Percentiles rank a stretch among this genome's conserved stretches.
Conservation (phyloP, 2,888 invertebrate genomes). For the Caenorhabditis panamensis region DNA sequence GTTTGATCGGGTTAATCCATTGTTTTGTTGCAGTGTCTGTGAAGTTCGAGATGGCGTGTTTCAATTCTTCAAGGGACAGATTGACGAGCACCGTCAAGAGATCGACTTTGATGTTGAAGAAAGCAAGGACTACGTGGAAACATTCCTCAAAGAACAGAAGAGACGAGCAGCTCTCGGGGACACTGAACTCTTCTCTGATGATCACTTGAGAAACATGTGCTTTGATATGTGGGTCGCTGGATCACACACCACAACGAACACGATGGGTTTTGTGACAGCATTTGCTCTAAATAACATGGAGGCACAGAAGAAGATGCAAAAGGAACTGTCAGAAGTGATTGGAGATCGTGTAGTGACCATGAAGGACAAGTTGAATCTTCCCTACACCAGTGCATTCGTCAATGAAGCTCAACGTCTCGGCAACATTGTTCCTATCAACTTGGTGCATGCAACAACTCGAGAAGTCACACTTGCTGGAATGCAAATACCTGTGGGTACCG, state of each 20-base stretch:
- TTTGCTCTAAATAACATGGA: conserved; percentile 51
- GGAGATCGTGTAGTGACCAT: conserved; percentile 65
- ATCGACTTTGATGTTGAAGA: conserved; percentile 49
- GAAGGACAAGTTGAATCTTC: conserved; percentile 64
- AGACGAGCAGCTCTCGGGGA: conserved; percentile 55
- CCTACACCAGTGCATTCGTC: conserved; percentile 68
- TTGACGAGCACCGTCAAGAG: conserved; percentile 54
- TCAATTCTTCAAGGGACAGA: conserved; percentile 62
- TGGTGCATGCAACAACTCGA: conserved; percentile 55
- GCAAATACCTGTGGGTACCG: conserved; percentile 58
- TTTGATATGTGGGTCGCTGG: conserved; percentile 73
- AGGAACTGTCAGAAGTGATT: conserved; percentile 64
- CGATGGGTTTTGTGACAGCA: conserved; percentile 60
- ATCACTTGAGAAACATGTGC: conserved; percentile 62
- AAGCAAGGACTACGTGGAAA: conserved; percentile 64
- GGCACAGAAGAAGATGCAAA: conserved; percentile 57
- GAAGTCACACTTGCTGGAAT: conserved; percentile 52
- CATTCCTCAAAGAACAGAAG: conserved; percentile 63
- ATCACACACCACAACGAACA: conserved; percentile 72
- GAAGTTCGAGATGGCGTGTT: conserved; percentile 53
- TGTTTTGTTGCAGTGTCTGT: conserved; percentile 24
- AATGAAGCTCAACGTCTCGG: conserved; percentile 66
- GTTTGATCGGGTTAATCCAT: not conserved
- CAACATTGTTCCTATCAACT: conserved; percentile 65
- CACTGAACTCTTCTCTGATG: conserved; percentile 42